phyloP scores from a whole-genome alignment of 2,888 invertebrate species.

The Ichneumon xanthorius region DNA sequence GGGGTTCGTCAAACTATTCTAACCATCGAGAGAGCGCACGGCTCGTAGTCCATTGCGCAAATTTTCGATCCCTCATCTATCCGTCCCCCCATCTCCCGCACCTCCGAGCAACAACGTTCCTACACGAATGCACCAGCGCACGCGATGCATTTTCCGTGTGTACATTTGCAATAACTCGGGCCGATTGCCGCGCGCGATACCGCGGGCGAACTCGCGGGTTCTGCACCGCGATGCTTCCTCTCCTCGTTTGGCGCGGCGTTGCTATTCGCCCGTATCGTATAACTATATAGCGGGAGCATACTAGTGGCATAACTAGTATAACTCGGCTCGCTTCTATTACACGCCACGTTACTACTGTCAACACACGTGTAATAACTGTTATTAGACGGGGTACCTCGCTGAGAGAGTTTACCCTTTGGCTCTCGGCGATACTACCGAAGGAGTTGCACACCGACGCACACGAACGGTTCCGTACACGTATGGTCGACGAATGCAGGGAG shows the following conservation, averaged over 20 bases:
- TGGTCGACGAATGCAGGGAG: conserved; percentile 41
- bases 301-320: conserved; percentile 49
- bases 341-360: conserved; percentile 81
- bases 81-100: not conserved
- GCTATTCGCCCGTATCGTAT: conserved; percentile 34
- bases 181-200: conserved; percentile 23
- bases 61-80: not conserved
- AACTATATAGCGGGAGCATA: conserved; percentile 57
- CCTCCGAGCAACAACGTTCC: not conserved
- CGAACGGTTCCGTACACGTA: conserved; percentile 4
- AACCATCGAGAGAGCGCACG: conserved; percentile 6
- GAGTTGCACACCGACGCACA: conserved; percentile 25
- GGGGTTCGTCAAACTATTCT: conserved; percentile 33
- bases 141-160: conserved; percentile 40
- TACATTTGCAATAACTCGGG: conserved; percentile 52
- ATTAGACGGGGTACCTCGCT: conserved; percentile 76
- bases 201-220: conserved; percentile 29
- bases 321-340: conserved; percentile 72
- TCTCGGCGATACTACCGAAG: conserved; percentile 57
- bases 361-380: conserved; percentile 82
- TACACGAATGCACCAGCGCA: conserved; percentile 33
- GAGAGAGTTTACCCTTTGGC: conserved; percentile 69
- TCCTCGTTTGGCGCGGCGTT: conserved; percentile 41
- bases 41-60: not conserved
- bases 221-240: conserved; percentile 32